Base-by-base conservation (phyloP, 1,140 invertebrate genomes). In the Zaprionus africanus region DNA sequence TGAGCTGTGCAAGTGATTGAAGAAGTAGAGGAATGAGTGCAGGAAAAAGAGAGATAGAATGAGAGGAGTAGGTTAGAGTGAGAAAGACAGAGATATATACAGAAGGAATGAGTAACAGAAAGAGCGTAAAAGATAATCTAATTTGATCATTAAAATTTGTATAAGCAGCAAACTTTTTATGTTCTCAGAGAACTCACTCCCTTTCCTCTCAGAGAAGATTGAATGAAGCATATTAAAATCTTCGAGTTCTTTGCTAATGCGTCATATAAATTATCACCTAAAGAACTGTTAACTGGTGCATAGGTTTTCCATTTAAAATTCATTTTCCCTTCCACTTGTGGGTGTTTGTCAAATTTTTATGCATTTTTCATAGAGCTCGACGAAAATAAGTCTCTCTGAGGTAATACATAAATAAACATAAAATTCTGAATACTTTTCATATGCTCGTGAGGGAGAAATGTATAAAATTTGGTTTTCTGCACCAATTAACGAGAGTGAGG, bases 331-430 rank as follows among this genome's bases (percentile, higher is more conserved):
- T 64, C 66, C 36, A 62, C 24, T 67, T 58, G 76, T 85, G 82
- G 82, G 82, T 68, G 82, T 85, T 60, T 76, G 63, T 67, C 49
- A 81, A 73, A 75, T 71, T 84, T 87, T 79, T 84, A 83, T 88
- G 70, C 65, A 74, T 85, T 81, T 81, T 54, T 69, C 62, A 73
- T 69, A 72, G 57, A 46, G 24, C 13, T 17, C 38, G 24, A n/a
- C 43, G 41, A 71, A 63, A 71, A 71, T 72, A 54, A 60, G 36
- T 31, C 49, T 53, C 28, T 9, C 31, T 11, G 24, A 36, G 36
- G 15, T 34, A 34, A 34, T 62, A 60, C 85, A 84, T 87, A 90
- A 87, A 87, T 88, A 69, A 88, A 88, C 77, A 88, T 74, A 24
- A 75, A 79, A 41, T 41, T 65, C 34, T 53, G 24, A 34, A 60